Evolutionary conservation across 2,888 invertebrate species (phyloP).

Genomic region (Habrosyne pyritoides): DNA sequence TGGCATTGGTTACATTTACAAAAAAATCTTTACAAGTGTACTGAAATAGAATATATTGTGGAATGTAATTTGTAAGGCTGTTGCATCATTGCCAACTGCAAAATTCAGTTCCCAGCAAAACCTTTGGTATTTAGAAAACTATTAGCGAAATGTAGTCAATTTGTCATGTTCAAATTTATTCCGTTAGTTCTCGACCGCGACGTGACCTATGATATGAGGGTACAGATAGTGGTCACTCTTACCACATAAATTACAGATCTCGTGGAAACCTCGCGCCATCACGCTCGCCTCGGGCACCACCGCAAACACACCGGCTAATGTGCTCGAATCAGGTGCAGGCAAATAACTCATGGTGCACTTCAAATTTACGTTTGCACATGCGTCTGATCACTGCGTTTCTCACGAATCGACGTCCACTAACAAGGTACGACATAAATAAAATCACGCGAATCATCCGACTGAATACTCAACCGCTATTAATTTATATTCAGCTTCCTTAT

Average conservation of each 20-base stretch:
- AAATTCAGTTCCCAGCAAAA: not conserved
- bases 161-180: constrained; percentile 18
- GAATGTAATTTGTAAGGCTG: not conserved
- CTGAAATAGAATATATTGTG: too few species aligned
- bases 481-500: constrained; percentile 40
- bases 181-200: constrained; percentile 29
- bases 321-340: constrained; percentile 51
- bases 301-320: constrained; percentile 52
- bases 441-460: constrained; percentile 33
- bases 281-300: constrained; percentile 52
- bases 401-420: constrained; percentile 39
- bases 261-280: constrained; percentile 51
- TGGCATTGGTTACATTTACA: too few species aligned
- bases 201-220: constrained; percentile 42
- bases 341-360: constrained; percentile 35
- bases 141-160: constrained; percentile 1
- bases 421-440: constrained; percentile 40
- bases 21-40: too few species aligned
- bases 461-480: constrained; percentile 28
- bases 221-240: constrained; percentile 58
- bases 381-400: constrained; percentile 44
- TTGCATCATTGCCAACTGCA: not conserved
- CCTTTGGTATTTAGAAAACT: not conserved
- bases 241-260: constrained; percentile 55
- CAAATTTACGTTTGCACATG: constrained; percentile 16